phyloP scores from a whole-genome alignment of 2,888 invertebrate genomes.

The Philaethria dido region DNA sequence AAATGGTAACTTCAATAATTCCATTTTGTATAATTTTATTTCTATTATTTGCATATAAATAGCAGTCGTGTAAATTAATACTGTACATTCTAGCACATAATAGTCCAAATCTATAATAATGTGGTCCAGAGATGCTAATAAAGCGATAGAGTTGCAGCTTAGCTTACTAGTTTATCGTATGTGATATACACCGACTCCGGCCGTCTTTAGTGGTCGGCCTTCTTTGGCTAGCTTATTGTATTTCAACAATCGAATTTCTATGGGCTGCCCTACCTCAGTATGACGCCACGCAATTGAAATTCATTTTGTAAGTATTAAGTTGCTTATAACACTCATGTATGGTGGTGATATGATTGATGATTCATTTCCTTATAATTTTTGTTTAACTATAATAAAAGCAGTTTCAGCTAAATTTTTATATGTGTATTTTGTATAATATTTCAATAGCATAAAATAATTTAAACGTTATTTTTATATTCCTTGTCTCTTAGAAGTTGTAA shows the following conservation, averaged over 20 bases:
- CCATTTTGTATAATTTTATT: background rate
- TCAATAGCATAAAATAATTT: no score
- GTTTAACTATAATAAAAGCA: no score
- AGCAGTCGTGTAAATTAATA: slow-evolving; percentile 1
- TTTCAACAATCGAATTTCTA: slow-evolving; percentile 53
- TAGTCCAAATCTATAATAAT: background rate
- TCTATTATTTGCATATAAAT: slow-evolving; percentile 3
- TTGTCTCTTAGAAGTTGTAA: no score
- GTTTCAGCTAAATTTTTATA: no score
- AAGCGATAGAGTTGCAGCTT: slow-evolving; percentile 23
- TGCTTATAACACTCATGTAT: background rate
- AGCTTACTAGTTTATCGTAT: slow-evolving; percentile 44
- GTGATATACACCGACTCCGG: slow-evolving; percentile 53
- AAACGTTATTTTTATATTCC: no score
- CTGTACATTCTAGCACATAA: background rate
- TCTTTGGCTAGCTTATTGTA: slow-evolving; percentile 54
- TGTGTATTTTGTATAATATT: no score
- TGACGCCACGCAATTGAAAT: slow-evolving; percentile 21
- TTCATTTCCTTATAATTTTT: no score
- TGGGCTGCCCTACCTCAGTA: slow-evolving; percentile 41
- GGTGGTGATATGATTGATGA: no score
- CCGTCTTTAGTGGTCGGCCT: slow-evolving; percentile 47
- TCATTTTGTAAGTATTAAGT: slow-evolving; percentile 12
- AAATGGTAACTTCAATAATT: background rate
- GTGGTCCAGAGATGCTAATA: slow-evolving; percentile 13